These are phyloP conservation scores for Aricia agestis DNA, from an alignment of 1,140 invertebrate species.

Conservation along the genomic window DNA sequence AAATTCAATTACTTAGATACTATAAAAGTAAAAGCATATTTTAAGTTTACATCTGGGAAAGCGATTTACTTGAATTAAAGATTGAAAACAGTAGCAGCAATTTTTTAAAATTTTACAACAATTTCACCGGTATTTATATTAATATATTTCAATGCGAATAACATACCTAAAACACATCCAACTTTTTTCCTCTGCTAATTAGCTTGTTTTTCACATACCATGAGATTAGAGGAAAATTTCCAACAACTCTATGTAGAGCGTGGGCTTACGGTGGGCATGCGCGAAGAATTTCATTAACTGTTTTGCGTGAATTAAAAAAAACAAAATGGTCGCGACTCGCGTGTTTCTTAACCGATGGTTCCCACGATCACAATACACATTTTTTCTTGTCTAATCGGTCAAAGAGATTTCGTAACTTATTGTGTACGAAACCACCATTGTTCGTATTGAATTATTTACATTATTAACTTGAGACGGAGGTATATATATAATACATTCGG, in stretches of 20 bases:
- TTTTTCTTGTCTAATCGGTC: conserved; percentile 35
- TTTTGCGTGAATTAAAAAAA: neutral
- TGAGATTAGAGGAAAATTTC: neutral
- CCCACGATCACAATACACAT: conserved; percentile 33
- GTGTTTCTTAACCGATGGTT: conserved; percentile 24
- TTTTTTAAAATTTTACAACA: no score
- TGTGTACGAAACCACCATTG: conserved; percentile 32
- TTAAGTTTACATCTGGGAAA: no score
- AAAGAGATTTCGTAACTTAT: conserved; percentile 36
- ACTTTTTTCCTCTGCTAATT: neutral
- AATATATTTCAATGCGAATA: no score
- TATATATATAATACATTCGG: neutral
- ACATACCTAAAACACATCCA: neutral
- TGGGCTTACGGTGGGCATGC: neutral
- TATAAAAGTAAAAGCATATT: no score
- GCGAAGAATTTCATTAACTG: neutral
- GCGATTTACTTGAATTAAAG: no score
- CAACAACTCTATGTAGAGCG: neutral
- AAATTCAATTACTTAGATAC: no score
- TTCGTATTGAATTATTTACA: conserved; percentile 21
- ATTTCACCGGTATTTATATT: no score
- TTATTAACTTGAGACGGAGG: neutral
- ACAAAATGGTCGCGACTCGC: neutral
- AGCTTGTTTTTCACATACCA: neutral
- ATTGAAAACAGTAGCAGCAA: no score